Evolutionary conservation across 2,797 vertebrate species (phyloP).

Genomic region (Enteromius afrohamiltoni): DNA sequence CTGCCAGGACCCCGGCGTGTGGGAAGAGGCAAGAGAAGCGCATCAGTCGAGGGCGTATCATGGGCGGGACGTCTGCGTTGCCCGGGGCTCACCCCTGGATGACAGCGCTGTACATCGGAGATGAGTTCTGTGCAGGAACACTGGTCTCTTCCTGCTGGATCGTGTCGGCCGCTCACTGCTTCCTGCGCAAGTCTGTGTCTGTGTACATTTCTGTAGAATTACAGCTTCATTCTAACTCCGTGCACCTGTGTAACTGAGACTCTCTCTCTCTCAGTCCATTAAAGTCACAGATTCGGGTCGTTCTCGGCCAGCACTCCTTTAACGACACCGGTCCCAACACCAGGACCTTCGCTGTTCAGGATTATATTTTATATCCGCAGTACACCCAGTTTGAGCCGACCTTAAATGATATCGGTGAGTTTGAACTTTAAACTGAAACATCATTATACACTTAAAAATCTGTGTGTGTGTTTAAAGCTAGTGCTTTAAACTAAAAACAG

Average conservation of each 20-base stretch:
- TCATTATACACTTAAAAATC: neutral
- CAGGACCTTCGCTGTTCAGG: slow-evolving; percentile 83
- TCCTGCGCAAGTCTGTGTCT: slow-evolving; percentile 82
- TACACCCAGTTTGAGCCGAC: slow-evolving; percentile 87
- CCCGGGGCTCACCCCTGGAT: slow-evolving; percentile 93
- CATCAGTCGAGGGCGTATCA: slow-evolving; percentile 80
- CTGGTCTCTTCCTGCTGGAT: slow-evolving; percentile 93
- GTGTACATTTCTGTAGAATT: neutral
- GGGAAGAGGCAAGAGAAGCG: slow-evolving; percentile 87
- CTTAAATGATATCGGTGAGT: slow-evolving; percentile 92
- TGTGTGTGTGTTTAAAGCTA: neutral
- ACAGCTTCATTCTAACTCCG: neutral
- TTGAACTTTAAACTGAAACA: neutral
- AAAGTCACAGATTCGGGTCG: slow-evolving; percentile 81
- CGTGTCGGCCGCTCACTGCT: slow-evolving; percentile 92
- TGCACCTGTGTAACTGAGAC: neutral
- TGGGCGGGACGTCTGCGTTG: slow-evolving; percentile 83
- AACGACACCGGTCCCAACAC: slow-evolving; percentile 84
- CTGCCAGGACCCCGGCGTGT: slow-evolving; percentile 66
- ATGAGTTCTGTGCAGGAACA: slow-evolving; percentile 88
- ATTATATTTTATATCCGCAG: slow-evolving; percentile 82
- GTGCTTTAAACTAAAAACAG: no score
- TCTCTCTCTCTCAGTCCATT: slow-evolving; percentile 76
- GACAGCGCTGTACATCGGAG: slow-evolving; percentile 87
- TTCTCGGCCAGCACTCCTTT: slow-evolving; percentile 90